Evolutionary conservation across 2,797 vertebrate species (phyloP).

Genomic region (Ctenochaetus hawaiiensis): DNA sequence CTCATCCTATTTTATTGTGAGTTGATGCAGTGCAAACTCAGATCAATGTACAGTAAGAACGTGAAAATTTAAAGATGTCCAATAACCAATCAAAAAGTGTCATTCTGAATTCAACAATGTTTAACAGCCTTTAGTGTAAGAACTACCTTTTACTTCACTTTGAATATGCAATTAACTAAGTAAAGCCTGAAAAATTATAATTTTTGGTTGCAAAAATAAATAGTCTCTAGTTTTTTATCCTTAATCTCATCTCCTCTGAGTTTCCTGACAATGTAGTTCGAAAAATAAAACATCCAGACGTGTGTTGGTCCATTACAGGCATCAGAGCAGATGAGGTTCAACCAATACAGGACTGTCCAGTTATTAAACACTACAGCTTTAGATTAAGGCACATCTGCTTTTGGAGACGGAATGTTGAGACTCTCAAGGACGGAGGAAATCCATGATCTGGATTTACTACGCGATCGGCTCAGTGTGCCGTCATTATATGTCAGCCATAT

Average conservation of each 20-base stretch:
- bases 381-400: slow-evolving; percentile 37
- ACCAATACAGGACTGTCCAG: not conserved
- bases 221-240: too few relatives aligned
- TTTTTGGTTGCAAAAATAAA: too few relatives aligned
- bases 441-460: slow-evolving; percentile 63
- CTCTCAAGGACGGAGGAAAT: slow-evolving; percentile 72
- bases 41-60: not conserved
- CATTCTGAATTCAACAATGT: too few relatives aligned
- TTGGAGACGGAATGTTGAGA: slow-evolving; percentile 33
- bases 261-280: too few relatives aligned
- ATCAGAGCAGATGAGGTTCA: slow-evolving; percentile 7
- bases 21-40: not conserved
- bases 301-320: not conserved
- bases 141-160: too few relatives aligned
- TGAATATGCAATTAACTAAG: too few relatives aligned
- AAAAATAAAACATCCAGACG: too few relatives aligned
- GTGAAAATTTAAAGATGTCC: not conserved
- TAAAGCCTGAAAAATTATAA: too few relatives aligned
- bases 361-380: slow-evolving; percentile 13
- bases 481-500: slow-evolving; percentile 63
- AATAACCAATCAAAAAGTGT: too few relatives aligned
- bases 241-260: too few relatives aligned
- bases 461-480: slow-evolving; percentile 47
- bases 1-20: not conserved
- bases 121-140: too few relatives aligned